phyloP scores from a whole-genome alignment of 2,888 invertebrate species.

The Aporophyla lueneburgensis region DNA sequence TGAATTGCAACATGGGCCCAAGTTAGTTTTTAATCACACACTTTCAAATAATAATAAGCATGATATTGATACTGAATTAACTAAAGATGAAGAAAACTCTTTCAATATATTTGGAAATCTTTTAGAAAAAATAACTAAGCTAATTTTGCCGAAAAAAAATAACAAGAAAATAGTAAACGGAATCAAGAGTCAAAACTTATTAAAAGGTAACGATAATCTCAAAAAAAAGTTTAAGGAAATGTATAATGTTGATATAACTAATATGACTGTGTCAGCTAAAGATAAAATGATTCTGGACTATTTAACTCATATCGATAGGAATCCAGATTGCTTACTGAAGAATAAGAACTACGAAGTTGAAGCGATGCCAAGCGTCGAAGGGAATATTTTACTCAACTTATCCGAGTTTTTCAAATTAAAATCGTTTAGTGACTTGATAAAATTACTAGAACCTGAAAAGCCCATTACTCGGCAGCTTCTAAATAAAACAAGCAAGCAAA shows the following conservation, averaged over 20 bases:
- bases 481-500: slow-evolving; percentile 15
- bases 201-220: slow-evolving; percentile 67
- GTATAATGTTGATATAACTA: slow-evolving; percentile 73
- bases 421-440: slow-evolving; percentile 81
- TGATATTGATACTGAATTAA: slow-evolving; percentile 43
- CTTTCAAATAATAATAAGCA: neutral
- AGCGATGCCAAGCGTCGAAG: slow-evolving; percentile 73
- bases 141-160: slow-evolving; percentile 78
- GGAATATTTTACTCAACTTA: slow-evolving; percentile 81
- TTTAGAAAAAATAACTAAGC: slow-evolving; percentile 81
- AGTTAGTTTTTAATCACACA: slow-evolving; percentile 28
- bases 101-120: slow-evolving; percentile 80
- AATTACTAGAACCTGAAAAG: slow-evolving; percentile 70
- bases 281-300: slow-evolving; percentile 85
- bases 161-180: slow-evolving; percentile 72
- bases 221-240: slow-evolving; percentile 72
- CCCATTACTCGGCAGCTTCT: neutral
- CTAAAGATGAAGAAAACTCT: slow-evolving; percentile 70
- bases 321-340: slow-evolving; percentile 77
- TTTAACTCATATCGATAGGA: slow-evolving; percentile 78
- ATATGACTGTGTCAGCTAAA: slow-evolving; percentile 77
- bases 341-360: slow-evolving; percentile 61
- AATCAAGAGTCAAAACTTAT: slow-evolving; percentile 72
- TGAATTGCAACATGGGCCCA: slow-evolving; percentile 65
- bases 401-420: slow-evolving; percentile 85